These are phyloP conservation scores for Malacoraja senta DNA, from an alignment of 2,797 vertebrate species.

Conservation along the genomic window DNA sequence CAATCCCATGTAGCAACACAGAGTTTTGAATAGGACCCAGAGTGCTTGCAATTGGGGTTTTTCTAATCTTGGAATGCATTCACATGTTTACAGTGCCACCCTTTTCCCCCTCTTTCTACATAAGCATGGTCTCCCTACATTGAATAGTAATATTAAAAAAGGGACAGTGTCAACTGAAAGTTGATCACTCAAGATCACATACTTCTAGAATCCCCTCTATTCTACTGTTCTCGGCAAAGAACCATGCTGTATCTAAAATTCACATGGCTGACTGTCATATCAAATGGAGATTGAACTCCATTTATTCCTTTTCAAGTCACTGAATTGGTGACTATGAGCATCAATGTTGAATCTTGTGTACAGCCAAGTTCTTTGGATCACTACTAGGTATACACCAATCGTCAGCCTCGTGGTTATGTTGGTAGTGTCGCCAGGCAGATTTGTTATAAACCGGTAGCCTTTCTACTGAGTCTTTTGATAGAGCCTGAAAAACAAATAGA, in stretches of 20 bases:
- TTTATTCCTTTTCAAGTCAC: background rate
- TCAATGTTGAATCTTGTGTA: constrained; percentile 65
- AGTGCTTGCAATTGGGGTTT: background rate
- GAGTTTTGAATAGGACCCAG: background rate
- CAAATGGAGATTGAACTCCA: background rate
- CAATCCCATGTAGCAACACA: background rate
- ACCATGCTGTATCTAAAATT: constrained; percentile 8
- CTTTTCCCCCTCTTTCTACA: background rate
- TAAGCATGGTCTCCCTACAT: background rate
- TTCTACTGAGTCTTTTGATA: constrained; percentile 89
- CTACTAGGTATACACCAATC: constrained; percentile 91
- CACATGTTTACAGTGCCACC: background rate
- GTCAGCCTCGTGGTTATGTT: constrained; percentile 77
- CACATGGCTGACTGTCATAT: background rate
- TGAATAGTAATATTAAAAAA: background rate
- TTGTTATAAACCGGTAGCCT: constrained; percentile 91
- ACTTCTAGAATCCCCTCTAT: background rate
- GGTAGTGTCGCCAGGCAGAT: constrained; percentile 85
- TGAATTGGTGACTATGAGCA: background rate
- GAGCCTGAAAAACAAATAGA: constrained; percentile 59
- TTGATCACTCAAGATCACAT: background rate
- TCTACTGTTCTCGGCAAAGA: background rate
- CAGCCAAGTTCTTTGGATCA: constrained; percentile 81
- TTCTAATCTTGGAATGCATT: background rate
- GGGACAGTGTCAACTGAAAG: background rate